Percentiles rank a stretch among this genome's conserved stretches.
These are phyloP conservation scores for Conger conger DNA, from an alignment of 2,113 vertebrate genomes.

Conservation along the genomic window DNA sequence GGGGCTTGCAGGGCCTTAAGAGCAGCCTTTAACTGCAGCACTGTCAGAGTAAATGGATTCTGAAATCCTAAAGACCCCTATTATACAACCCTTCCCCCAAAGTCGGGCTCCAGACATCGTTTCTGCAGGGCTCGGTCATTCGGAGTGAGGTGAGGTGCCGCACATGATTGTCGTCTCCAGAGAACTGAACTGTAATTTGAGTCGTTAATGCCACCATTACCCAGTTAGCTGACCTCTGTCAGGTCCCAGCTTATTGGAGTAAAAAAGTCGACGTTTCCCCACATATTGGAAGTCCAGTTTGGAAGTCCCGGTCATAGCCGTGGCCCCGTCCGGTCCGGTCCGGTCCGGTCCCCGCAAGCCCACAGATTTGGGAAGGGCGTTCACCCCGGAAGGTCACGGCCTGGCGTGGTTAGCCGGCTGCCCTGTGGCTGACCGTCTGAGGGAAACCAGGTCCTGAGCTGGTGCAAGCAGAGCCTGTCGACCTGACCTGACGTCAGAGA, in stretches of 20 bases:
- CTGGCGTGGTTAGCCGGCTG: no score
- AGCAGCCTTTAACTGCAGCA: background rate
- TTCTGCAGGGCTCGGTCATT: background rate
- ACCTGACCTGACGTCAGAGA: no score
- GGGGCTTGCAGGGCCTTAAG: background rate
- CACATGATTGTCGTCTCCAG: background rate
- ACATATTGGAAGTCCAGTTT: background rate
- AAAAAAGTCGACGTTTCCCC: background rate
- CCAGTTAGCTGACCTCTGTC: background rate
- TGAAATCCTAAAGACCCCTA: background rate
- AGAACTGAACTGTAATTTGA: background rate
- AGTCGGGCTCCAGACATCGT: background rate
- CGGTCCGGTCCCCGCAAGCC: no score
- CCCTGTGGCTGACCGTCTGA: no score
- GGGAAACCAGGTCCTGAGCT: no score
- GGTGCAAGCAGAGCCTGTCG: no score
- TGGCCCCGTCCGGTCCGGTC: no score
- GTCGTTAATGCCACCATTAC: background rate
- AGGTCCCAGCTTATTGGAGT: background rate
- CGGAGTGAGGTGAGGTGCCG: background rate
- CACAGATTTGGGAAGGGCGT: no score
- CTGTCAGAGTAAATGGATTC: background rate
- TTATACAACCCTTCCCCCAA: background rate
- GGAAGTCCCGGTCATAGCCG: background rate
- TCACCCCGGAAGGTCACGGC: no score